Conservation (phyloP, 2,113 vertebrate species). For the Cygnus atratus region DNA sequence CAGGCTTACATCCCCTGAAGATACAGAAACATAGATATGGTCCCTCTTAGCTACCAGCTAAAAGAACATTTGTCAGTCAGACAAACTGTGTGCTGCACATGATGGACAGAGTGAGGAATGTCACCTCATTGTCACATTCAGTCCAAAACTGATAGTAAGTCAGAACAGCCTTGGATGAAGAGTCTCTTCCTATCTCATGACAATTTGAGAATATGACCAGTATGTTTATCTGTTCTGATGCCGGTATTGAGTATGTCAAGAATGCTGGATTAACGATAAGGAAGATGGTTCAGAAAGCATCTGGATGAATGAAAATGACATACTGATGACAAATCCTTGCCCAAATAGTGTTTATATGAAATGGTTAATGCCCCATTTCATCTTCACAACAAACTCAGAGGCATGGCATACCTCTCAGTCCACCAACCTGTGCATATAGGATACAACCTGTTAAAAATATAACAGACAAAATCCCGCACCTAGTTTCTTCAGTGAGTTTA, state of each 20-base stretch:
- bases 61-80: background rate
- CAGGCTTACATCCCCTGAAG: slow-evolving; percentile 2
- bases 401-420: background rate
- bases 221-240: background rate
- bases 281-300: background rate
- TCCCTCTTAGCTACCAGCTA: background rate
- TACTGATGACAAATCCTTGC: background rate
- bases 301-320: background rate
- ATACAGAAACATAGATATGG: background rate
- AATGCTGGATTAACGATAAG: background rate
- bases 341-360: background rate
- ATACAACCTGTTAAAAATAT: background rate
- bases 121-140: background rate
- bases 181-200: background rate
- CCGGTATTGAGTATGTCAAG: background rate
- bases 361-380: background rate
- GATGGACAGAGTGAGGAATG: background rate
- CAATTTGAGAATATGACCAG: background rate
- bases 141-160: background rate
- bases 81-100: background rate
- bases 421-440: background rate
- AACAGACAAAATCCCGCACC: background rate
- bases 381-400: background rate
- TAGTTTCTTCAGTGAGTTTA: background rate
- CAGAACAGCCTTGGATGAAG: background rate